Base-by-base conservation (phyloP, 1,140 invertebrate species). In the Drosophila saltans region DNA sequence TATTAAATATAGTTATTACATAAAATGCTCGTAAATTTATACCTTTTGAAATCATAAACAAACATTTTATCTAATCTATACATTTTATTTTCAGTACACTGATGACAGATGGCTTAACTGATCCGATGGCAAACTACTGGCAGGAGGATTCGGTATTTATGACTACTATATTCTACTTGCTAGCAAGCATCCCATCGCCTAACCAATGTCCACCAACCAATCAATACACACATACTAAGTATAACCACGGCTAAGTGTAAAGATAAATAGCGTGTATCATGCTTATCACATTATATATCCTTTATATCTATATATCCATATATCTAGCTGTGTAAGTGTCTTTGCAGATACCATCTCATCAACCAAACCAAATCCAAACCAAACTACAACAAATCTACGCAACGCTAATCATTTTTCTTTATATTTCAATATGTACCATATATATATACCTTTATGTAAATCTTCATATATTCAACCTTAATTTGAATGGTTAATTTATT, bases 131-230 rank as follows among this genome's bases (percentile, higher is more conserved):
- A 52, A 57, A 30, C 36, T 65, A 16, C 70, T 65, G 80, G 74
- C 84, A 81, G 84, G 84, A 89, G 84, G 84, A 89, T 79, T 89
- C 89, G 84, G 84, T 89, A 89, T 89, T 89, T 89, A 89, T 89
- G 78, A 90, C 80, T 89, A 89, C 84, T 89, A 84, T 84, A 52
- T 26, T 86, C 75, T 71, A 86, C 82, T 88, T 88, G 79, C 82
- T 88, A 72, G 45, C 66, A 60, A 88, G 79, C 75, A 77, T 76
- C 58, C 81, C 82, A 82, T 69, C 79, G 82, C 76, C 61, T 80
- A 80, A 76, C 71, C 62, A 66, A 77, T 21, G 26, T 39, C 58
- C 62, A 36, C 75, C 75, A 55, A 77, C 58, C 70, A 81, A 81
- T 66, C 69, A 36, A 36, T 36, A 63, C 64, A 81, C 85, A 84